Evolutionary conservation across 1,140 invertebrate species (phyloP).

Genomic region (Papilio glaucus): DNA sequence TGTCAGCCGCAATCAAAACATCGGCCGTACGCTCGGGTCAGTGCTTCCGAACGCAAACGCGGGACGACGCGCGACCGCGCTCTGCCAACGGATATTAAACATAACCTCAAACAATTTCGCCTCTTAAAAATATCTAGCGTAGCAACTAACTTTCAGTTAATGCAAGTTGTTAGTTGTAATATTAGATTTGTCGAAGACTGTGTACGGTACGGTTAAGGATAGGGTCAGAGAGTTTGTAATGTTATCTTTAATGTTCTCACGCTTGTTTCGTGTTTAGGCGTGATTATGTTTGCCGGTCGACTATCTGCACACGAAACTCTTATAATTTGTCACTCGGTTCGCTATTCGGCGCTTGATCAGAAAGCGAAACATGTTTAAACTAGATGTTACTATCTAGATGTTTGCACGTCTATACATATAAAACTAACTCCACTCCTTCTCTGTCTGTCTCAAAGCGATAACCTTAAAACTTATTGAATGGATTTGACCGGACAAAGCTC

Average conservation of each 20-base stretch:
- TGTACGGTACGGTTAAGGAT: conserved; percentile 46
- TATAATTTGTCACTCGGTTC: conserved; percentile 42
- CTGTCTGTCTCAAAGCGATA: too few species aligned
- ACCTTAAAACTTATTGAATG: too few species aligned
- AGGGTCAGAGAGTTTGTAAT: conserved; percentile 63
- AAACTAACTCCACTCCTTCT: too few species aligned
- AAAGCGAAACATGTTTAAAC: conserved; percentile 38
- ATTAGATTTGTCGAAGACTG: conserved; percentile 39
- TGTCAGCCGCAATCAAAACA: conserved; percentile 80
- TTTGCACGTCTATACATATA: background rate
- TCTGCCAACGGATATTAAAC: conserved; percentile 44
- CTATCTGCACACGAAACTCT: conserved; percentile 33
- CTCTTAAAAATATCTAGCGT: conserved; percentile 4
- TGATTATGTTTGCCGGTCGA: conserved; percentile 46
- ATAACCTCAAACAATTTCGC: conserved; percentile 7
- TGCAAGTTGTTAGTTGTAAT: background rate
- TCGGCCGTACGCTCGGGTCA: conserved; percentile 68
- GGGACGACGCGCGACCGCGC: conserved; percentile 63
- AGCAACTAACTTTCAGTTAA: background rate
- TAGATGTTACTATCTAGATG: background rate
- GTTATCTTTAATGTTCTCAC: conserved; percentile 69
- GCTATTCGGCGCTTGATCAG: conserved; percentile 18
- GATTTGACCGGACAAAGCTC: too few species aligned
- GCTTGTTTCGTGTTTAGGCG: conserved; percentile 59
- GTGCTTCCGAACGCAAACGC: conserved; percentile 73